Percentiles rank a stretch among this genome's conserved stretches.
Evolutionary conservation across 2,888 invertebrate species (phyloP).

Genomic region (Allophyes oxyacanthae): DNA sequence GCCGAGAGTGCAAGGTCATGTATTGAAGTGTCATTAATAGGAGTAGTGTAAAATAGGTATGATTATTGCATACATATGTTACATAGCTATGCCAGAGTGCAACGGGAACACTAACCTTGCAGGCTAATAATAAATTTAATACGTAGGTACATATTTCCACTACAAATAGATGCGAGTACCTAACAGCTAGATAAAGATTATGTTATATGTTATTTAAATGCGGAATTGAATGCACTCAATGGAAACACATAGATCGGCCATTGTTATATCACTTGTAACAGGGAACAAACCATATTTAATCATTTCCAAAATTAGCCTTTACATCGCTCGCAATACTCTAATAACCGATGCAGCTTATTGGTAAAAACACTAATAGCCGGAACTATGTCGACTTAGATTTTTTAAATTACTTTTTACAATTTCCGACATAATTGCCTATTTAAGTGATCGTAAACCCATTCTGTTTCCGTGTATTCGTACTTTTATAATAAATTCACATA

Average conservation of each 20-base stretch:
- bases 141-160: constrained; percentile 78
- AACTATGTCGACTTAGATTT: neutral
- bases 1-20: constrained; percentile 46
- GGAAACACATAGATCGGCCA: neutral
- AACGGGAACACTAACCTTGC: constrained; percentile 83
- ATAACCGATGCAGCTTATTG: neutral
- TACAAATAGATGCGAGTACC: constrained; percentile 67
- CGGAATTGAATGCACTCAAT: constrained; percentile 34
- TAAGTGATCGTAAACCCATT: neutral
- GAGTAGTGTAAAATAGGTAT: constrained; percentile 48
- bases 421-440: constrained; percentile 1
- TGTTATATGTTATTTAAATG: constrained; percentile 51
- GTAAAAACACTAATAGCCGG: neutral
- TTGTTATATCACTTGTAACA: constrained; percentile 1
- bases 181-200: constrained; percentile 65
- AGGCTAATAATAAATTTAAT: constrained; percentile 83
- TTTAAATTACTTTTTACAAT: constrained; percentile 2
- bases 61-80: constrained; percentile 42
- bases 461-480: neutral
- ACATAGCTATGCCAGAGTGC: constrained; percentile 67
- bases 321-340: neutral
- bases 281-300: neutral
- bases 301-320: neutral
- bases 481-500: constrained; percentile 1
- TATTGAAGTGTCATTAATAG: constrained; percentile 40